Evolutionary conservation across 2,113 vertebrate species (phyloP).

Genomic region (Phalacrocorax pelagicus): DNA sequence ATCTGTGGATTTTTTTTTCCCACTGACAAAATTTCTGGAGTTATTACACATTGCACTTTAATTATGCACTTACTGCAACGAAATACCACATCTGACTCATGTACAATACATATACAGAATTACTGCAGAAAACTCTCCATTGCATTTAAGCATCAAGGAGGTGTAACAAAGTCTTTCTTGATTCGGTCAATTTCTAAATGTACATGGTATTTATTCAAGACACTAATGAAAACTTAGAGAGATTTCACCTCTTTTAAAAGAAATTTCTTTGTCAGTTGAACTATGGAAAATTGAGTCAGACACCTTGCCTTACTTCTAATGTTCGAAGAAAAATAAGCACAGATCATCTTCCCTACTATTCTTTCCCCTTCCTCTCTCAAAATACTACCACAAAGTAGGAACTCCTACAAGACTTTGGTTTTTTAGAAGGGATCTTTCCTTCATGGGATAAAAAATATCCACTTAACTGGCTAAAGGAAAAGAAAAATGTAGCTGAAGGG

Average conservation of each 20-base stretch:
- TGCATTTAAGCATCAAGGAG: background rate
- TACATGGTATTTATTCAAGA: background rate
- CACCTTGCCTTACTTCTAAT: background rate
- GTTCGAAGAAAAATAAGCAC: background rate
- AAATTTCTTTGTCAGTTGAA: background rate
- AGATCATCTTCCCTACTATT: background rate
- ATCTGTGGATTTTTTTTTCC: background rate
- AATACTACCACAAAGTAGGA: background rate
- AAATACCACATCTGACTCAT: background rate
- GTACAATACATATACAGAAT: background rate
- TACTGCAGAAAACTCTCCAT: background rate
- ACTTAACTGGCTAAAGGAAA: background rate
- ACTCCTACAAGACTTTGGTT: background rate
- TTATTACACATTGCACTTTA: conserved; percentile 4
- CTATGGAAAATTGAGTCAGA: background rate
- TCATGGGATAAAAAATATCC: background rate
- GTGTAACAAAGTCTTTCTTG: background rate
- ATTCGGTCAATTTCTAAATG: background rate
- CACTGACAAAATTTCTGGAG: background rate
- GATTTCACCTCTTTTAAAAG: background rate
- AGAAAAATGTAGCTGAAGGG: background rate
- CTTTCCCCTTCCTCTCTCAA: background rate
- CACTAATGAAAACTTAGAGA: background rate
- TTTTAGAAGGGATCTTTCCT: background rate
- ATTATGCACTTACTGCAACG: background rate